Evolutionary conservation across 2,888 invertebrate genomes (phyloP).

Genomic region (Anagyrus pseudococci): DNA sequence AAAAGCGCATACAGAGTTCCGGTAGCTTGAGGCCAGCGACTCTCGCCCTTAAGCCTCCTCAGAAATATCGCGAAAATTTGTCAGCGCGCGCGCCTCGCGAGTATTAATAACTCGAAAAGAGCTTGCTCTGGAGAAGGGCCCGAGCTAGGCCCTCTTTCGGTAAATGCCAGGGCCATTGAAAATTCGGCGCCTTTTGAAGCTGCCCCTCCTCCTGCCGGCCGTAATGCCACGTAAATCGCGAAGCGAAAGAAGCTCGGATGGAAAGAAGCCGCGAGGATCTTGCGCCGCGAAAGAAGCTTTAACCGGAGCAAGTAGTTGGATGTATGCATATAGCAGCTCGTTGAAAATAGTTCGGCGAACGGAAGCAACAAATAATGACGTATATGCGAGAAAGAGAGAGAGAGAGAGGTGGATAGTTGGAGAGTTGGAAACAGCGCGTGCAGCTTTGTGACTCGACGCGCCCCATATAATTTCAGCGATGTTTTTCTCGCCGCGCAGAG

Average conservation of each 20-base stretch:
- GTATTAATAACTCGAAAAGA: conserved; percentile 46
- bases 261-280: background rate
- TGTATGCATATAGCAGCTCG: background rate
- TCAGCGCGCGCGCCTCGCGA: conserved; percentile 41
- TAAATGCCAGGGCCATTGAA: conserved; percentile 40
- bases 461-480: conserved; percentile 60
- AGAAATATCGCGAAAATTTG: conserved; percentile 50
- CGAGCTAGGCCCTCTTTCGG: background rate
- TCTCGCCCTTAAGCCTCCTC: conserved; percentile 40
- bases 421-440: conserved; percentile 59
- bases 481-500: conserved; percentile 52
- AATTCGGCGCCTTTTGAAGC: conserved; percentile 47
- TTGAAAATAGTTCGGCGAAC: conserved; percentile 53
- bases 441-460: conserved; percentile 50
- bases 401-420: too few species aligned
- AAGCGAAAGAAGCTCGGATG: background rate
- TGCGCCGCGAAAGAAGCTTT: too few species aligned
- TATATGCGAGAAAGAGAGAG: conserved; percentile 46
- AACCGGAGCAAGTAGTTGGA: background rate
- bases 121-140: background rate
- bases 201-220: too few species aligned
- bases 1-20: conserved; percentile 25
- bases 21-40: conserved; percentile 23
- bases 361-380: conserved; percentile 61
- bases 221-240: background rate